A percentile compares a stretch with the other conserved stretches of the same genome.
Conservation (phyloP, 2,113 vertebrate genomes). For the Vimba vimba region DNA sequence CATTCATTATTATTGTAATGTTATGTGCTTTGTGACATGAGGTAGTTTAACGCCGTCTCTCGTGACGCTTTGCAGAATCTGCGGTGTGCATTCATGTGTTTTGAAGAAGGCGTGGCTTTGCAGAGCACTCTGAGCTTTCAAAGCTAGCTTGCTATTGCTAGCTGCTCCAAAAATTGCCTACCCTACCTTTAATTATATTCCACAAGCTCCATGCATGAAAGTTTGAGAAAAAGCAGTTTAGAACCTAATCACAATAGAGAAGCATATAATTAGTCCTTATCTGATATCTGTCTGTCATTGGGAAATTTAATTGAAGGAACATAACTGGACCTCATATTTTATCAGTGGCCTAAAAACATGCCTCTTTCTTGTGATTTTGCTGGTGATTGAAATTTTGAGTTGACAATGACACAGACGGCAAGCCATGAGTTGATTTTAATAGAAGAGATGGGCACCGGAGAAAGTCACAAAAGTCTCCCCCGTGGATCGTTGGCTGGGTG, state of each 20-base stretch:
- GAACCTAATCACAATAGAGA: background rate
- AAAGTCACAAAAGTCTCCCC: background rate
- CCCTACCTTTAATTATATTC: background rate
- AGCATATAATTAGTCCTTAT: background rate
- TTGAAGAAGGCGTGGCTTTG: no score
- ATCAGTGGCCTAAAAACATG: background rate
- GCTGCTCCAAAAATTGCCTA: no score
- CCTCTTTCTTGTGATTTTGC: background rate
- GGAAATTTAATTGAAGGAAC: background rate
- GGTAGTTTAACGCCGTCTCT: no score
- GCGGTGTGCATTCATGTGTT: no score
- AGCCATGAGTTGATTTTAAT: background rate
- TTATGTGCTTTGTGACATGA: no score
- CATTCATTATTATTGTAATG: no score
- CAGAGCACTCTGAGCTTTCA: no score
- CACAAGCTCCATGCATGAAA: background rate
- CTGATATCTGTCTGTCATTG: background rate
- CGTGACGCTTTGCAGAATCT: no score
- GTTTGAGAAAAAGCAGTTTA: slow-evolving; percentile 5
- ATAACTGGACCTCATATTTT: background rate
- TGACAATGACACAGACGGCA: background rate
- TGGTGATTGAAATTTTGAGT: background rate
- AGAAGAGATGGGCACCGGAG: background rate
- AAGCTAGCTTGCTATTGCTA: no score
- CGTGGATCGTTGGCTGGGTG: slow-evolving; percentile 2